phyloP scores from a whole-genome alignment of 1,140 invertebrate genomes.

The Leptopilina clavipes region DNA sequence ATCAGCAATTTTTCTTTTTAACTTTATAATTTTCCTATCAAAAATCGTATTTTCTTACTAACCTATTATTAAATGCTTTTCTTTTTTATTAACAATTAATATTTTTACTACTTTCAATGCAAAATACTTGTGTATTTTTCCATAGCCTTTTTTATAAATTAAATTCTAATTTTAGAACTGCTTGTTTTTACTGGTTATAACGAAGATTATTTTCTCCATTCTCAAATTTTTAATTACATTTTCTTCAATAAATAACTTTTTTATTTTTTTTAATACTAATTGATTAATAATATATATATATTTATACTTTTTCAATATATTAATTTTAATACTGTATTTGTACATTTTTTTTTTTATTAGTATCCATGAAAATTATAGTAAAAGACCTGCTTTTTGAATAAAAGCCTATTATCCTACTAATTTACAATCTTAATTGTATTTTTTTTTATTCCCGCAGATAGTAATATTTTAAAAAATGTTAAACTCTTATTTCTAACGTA shows the following conservation, averaged over 20 bases:
- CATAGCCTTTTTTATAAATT: background rate
- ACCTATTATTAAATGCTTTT: conserved; percentile 10
- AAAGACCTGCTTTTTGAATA: background rate
- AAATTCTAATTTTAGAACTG: conserved; percentile 11
- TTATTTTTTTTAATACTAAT: background rate
- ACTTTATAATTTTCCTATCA: conserved; percentile 17
- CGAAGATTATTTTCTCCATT: background rate
- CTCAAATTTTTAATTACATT: background rate
- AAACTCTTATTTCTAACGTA: conserved; percentile 17
- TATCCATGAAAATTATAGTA: background rate
- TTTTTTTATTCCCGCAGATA: background rate
- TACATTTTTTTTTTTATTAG: background rate
- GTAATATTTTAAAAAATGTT: background rate
- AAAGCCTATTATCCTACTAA: conserved; percentile 2
- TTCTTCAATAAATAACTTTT: background rate
- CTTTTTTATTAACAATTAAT: background rate
- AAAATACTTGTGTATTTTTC: background rate
- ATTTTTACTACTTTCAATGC: conserved; percentile 4
- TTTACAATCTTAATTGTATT: conserved; percentile 1
- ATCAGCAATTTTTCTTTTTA: background rate
- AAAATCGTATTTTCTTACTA: background rate
- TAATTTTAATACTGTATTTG: conserved; percentile 7
- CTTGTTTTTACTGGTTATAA: background rate
- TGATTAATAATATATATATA: background rate
- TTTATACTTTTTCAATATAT: background rate